Base-by-base conservation (phyloP, 2,888 invertebrate genomes). In the Xanthorhoe spadicearia region DNA sequence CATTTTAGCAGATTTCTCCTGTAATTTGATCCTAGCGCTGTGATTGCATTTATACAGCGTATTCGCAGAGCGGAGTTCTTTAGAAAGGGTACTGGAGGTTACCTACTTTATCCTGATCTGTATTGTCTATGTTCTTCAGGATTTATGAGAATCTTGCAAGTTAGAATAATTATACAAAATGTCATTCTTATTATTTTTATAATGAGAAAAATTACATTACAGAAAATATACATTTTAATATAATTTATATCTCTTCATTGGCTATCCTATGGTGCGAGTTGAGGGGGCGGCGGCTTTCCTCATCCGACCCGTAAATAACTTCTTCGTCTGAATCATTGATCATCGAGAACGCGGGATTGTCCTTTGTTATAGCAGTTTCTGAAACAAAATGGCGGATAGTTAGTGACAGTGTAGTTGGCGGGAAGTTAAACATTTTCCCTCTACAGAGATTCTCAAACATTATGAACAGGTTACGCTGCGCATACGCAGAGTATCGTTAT, bases 281-380 rank as follows among this genome's bases (percentile, higher is more conserved):
- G 58, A 97, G 93, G 0, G 97, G 97, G 70, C 97, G 94, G 66
- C 97, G 94, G 79, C 96, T 97, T 78, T 97, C 97, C 79, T 97
- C 97, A 73, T 97, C 97, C 0, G 97, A 97, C 19, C 98, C 98
- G 85, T 98, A 99, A 78, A 98, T 97, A 8, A 99, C 98, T 74
- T 98, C 98, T 87, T 99, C 99, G 83, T 99, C 99, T 0, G 98
- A 99, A 83, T 99, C 99, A 89, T 99, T 99, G 78, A 99, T 96
- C 99, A 99, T 99, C 19, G 99, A 99, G 89, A 99, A 97, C 10
- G 98, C 97, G 55, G 99, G 99, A 93, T 99, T 99, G 93, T 99
- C 99, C 92, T 98, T 99, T 59, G 98, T 97, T 76, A 99, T 97
- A 57, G 97, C 95, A 57, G 97, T 95, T 89, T 98, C 98, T 97